Conservation (phyloP, 2,113 vertebrate species). For the Lamprologus tigripictilis region DNA sequence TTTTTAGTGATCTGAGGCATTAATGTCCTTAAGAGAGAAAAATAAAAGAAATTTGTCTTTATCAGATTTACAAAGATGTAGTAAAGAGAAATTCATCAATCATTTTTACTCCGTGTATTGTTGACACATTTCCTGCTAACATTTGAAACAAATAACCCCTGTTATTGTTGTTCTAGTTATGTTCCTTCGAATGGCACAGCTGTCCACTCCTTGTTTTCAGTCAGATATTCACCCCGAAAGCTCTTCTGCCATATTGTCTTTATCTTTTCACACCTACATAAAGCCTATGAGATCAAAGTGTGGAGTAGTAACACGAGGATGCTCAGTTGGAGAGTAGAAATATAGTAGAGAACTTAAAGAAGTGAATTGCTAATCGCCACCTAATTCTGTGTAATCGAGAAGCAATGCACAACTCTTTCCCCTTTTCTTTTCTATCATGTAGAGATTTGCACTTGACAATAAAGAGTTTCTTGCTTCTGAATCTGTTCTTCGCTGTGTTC, state of each 20-base stretch:
- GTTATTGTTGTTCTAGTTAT: not conserved
- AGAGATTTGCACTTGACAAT: constrained; percentile 77
- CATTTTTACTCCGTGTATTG: not conserved
- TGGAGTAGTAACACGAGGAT: not conserved
- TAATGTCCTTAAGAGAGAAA: not conserved
- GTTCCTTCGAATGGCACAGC: not conserved
- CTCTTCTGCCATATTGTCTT: constrained; percentile 10
- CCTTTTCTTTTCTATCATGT: constrained; percentile 71
- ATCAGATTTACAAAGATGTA: not conserved
- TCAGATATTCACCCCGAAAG: not conserved
- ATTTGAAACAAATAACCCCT: not conserved
- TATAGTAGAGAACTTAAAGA: constrained; percentile 3
- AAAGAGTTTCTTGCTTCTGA: constrained; percentile 66
- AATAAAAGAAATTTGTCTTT: not conserved
- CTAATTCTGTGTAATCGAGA: constrained; percentile 44
- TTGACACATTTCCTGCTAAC: not conserved
- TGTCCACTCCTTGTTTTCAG: constrained; percentile 15
- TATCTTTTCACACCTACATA: not conserved
- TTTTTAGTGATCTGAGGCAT: not conserved
- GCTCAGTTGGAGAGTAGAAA: constrained; percentile 4
- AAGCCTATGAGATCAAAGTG: not conserved
- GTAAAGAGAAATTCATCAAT: not conserved
- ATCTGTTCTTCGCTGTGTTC: constrained; percentile 42
- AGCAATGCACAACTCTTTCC: constrained; percentile 29
- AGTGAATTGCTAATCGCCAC: constrained; percentile 12